Evolutionary conservation across 1,140 invertebrate genomes (phyloP).

Genomic region (Zaprionus inermis): DNA sequence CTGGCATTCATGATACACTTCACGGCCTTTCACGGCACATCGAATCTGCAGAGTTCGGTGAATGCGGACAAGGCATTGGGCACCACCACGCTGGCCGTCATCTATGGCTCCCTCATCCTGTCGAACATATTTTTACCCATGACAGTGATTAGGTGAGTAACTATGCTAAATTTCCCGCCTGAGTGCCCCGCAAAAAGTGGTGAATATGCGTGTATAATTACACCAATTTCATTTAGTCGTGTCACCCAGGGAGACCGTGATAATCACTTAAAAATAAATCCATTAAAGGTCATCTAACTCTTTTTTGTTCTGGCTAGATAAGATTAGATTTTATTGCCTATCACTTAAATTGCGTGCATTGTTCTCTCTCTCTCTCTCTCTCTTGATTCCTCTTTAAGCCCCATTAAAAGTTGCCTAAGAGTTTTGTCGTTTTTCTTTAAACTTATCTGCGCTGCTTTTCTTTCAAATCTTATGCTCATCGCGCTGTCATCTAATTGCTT

Average conservation of each 20-base stretch:
- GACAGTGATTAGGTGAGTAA: constrained; percentile 81
- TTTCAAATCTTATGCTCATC: constrained; percentile 8
- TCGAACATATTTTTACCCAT: constrained; percentile 96
- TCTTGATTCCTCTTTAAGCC: not conserved
- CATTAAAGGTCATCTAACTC: not conserved
- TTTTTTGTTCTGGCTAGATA: not conserved
- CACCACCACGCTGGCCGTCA: constrained; percentile 92
- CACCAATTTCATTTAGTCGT: constrained; percentile 3
- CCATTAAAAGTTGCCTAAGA: constrained; percentile 9
- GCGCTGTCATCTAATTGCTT: constrained; percentile 39
- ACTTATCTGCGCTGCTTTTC: not conserved
- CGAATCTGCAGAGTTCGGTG: constrained; percentile 94
- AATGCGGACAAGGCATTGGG: constrained; percentile 93
- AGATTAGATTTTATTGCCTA: not conserved
- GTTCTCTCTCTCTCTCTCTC: not conserved
- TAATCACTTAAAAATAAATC: not conserved
- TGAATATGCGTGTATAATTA: constrained; percentile 19
- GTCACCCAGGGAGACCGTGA: not conserved
- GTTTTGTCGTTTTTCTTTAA: not conserved
- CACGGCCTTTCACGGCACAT: constrained; percentile 95
- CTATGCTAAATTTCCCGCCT: not conserved
- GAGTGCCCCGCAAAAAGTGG: constrained; percentile 2
- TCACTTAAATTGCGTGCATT: not conserved
- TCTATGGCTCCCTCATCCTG: constrained; percentile 94
- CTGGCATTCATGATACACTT: constrained; percentile 96